Evolutionary conservation across 2,797 vertebrate species (phyloP).

Genomic region (Tragelaphus eurycerus): DNA sequence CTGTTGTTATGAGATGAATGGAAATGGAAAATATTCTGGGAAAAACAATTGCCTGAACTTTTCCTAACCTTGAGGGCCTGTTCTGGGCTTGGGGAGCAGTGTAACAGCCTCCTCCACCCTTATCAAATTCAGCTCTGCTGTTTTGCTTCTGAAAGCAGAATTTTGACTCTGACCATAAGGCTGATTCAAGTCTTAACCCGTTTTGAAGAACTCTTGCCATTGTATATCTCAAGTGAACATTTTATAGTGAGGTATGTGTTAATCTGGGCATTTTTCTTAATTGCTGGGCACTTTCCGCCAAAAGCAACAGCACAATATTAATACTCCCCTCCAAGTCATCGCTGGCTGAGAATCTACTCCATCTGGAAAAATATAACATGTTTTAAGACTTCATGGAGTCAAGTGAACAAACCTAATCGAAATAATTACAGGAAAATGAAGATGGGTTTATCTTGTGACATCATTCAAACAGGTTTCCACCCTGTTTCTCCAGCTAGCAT

Average conservation of each 20-base stretch:
- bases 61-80: conserved; percentile 9
- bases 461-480: conserved; percentile 67
- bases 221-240: conserved; percentile 60
- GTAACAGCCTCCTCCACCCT: not conserved
- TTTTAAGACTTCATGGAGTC: conserved; percentile 67
- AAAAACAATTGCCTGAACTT: conserved; percentile 59
- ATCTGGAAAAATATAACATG: conserved; percentile 82
- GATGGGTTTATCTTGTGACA: conserved; percentile 77
- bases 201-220: conserved; percentile 39
- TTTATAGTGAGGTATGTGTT: conserved; percentile 85
- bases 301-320: conserved; percentile 83
- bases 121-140: conserved; percentile 33
- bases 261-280: conserved; percentile 82
- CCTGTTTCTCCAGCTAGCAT: conserved; percentile 49
- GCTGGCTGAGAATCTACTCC: conserved; percentile 80
- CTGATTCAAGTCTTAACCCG: not conserved
- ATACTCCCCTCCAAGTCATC: conserved; percentile 74
- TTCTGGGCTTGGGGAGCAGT: not conserved
- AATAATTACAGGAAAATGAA: conserved; percentile 78
- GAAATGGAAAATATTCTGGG: conserved; percentile 60
- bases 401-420: conserved; percentile 72
- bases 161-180: conserved; percentile 4
- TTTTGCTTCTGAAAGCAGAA: conserved; percentile 8
- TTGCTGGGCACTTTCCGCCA: conserved; percentile 77
- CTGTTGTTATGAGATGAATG: conserved; percentile 45